Base-by-base conservation (phyloP, 2,113 vertebrate species). In the Anser brachyrhynchus region DNA sequence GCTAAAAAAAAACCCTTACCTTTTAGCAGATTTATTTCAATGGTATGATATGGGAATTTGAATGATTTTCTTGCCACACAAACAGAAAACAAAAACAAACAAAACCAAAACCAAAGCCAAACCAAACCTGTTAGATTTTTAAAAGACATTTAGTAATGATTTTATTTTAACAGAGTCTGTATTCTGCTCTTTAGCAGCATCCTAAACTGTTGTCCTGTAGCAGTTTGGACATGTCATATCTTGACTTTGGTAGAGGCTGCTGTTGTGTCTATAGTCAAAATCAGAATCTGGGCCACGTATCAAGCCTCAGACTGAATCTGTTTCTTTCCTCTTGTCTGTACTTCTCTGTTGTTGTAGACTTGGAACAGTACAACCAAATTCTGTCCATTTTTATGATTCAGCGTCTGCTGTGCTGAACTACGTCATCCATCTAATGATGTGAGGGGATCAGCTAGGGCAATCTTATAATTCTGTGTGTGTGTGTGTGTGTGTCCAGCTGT, bases 21-120 rank as follows among this genome's bases (percentile, higher is more conserved):
- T 86, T 90, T 65, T 67, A 88, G 21, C 35, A 55, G 76, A 61
- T 89, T 81, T 95, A 90, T 93, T 95, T 93, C 26, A 69, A 57
- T 11, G 16, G 18, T 33, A 31, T 22, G 22, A 49, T 57, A 78
- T 10, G 6, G 52, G 29, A 67, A 44, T 72, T 58, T 11, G 16
- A 8, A 21, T n/a, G 10, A 41, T 51, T 83, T 83, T 77, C 2
- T 73, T n/a, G 16, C 10, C 54, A 25, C 44, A 79, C 83, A 83
- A 65, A 71, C 14, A 66, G 35, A 25, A 8, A 16, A 21, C 44
- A 79, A 85, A 83, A 65, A 71, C 14, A 65, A 15, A 31, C 55
- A 88, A 59, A 13, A 2, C 1, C 10, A 46, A 59, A 46, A 46
- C 21, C 20, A 49, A 22, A 39, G 39, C 39, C 46, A 49, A 10